Conservation (phyloP, 2,888 invertebrate species). For the Carcina quercana region DNA sequence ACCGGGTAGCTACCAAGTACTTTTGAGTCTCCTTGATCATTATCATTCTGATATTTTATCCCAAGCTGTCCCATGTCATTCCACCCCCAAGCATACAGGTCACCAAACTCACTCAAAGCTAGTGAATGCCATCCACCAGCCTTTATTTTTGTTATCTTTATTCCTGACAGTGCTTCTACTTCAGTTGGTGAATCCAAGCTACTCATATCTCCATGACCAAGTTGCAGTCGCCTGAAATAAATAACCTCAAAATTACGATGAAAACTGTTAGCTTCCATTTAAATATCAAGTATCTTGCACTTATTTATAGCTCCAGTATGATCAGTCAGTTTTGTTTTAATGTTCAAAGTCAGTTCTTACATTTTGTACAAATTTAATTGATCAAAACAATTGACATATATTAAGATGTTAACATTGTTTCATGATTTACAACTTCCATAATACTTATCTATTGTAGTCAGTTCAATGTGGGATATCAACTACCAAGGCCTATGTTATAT, state of each 20-base stretch:
- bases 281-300: neutral
- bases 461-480: too few species aligned
- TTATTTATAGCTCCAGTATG: too few species aligned
- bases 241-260: neutral
- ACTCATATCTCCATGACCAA: slow-evolving; percentile 85
- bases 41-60: slow-evolving; percentile 51
- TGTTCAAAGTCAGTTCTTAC: too few species aligned
- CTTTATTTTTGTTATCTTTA: slow-evolving; percentile 80
- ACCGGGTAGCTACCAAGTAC: slow-evolving; percentile 35
- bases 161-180: slow-evolving; percentile 84
- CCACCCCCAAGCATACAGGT: slow-evolving; percentile 94
- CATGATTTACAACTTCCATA: too few species aligned
- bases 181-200: slow-evolving; percentile 76
- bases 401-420: too few species aligned
- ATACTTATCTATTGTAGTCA: too few species aligned
- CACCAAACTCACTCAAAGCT: slow-evolving; percentile 85
- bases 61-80: slow-evolving; percentile 92
- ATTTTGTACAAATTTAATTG: too few species aligned
- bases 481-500: too few species aligned
- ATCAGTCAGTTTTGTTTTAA: too few species aligned
- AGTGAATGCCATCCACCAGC: slow-evolving; percentile 93
- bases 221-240: slow-evolving; percentile 84
- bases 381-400: too few species aligned
- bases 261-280: neutral
- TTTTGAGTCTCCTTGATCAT: slow-evolving; percentile 7